Base-by-base conservation (phyloP, 2,113 vertebrate genomes). In the Oophaga pumilio region DNA sequence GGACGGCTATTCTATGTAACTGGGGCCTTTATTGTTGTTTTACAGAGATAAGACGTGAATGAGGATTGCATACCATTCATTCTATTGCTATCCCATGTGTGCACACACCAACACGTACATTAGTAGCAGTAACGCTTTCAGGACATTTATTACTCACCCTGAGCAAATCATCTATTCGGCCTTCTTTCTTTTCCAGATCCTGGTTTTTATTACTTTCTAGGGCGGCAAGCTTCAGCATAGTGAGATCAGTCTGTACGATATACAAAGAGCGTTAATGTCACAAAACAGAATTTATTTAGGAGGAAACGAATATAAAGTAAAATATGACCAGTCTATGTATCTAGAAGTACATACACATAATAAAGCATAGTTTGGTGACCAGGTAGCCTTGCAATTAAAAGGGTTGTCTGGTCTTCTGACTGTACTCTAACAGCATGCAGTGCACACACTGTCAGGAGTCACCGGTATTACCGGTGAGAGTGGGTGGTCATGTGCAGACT, bases 171-270 rank as follows among this genome's bases (percentile, higher is more conserved):
- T 99, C 98, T 96, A 99, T 99, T 92, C 97, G 95, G 89, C 98
- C 98, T 94, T 99, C 98, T 91, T 99, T 99, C 94, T 99, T 99
- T 95, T 99, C 98, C 94, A 99, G 95, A 94, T 99, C 98, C 91
- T 98, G 95, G 93, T 97, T 99, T 95, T 99, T 99, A 93, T 97
- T 99, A 96, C 96, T 99, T 96, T 99, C 98, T 94, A 99, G 96
- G 92, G 97, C 96, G 94, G 97, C 97, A 95, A 99, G 93, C 94
- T 99, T 99, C 92, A 97, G 92, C 94, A 97, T 96, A 89, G 98
- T 99, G 90, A 99, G 96, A 93, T 99, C 98, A 92, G 98, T 99
- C 98, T 99, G 90, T 84, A 95, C 49, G 86, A 88, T 49, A 64
- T 79, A 80, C 59, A 91, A 74, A 4, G 18, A 74, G 50, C 4